Evolutionary conservation across 2,888 invertebrate genomes (phyloP).

Genomic region (Acanthoscelides obtectus): DNA sequence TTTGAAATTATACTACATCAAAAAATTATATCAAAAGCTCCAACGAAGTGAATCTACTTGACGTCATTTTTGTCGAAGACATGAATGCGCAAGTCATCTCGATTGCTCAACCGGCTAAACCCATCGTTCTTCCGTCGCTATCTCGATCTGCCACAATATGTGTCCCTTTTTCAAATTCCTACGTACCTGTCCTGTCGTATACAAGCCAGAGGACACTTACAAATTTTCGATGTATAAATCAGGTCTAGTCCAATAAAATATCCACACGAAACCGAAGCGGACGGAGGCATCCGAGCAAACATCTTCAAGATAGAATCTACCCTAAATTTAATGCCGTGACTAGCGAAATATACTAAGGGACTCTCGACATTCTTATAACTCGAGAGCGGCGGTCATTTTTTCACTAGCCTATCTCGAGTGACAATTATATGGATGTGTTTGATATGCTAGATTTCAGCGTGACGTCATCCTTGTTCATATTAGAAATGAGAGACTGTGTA

Average conservation of each 20-base stretch:
- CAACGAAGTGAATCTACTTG: too few species aligned
- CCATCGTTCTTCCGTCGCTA: not conserved
- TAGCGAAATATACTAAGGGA: conserved; percentile 39
- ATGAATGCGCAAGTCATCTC: not conserved
- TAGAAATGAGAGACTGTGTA: too few species aligned
- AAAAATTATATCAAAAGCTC: too few species aligned
- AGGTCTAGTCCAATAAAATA: not conserved
- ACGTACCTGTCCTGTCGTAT: not conserved
- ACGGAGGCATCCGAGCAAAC: not conserved
- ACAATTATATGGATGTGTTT: too few species aligned
- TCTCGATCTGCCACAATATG: not conserved
- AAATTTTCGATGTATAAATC: not conserved
- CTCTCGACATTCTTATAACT: conserved; percentile 20
- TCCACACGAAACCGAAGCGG: not conserved
- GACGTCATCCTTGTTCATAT: too few species aligned
- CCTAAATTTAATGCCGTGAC: conserved; percentile 44
- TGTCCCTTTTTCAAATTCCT: not conserved
- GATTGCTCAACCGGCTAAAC: not conserved
- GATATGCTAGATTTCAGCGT: too few species aligned
- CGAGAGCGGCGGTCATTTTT: not conserved
- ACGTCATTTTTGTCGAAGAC: too few species aligned
- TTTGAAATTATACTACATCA: too few species aligned
- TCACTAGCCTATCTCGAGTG: not conserved
- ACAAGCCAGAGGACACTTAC: not conserved
- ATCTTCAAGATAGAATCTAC: conserved; percentile 36